phyloP scores from a whole-genome alignment of 2,888 invertebrate genomes.

The Galerucella calmariensis region DNA sequence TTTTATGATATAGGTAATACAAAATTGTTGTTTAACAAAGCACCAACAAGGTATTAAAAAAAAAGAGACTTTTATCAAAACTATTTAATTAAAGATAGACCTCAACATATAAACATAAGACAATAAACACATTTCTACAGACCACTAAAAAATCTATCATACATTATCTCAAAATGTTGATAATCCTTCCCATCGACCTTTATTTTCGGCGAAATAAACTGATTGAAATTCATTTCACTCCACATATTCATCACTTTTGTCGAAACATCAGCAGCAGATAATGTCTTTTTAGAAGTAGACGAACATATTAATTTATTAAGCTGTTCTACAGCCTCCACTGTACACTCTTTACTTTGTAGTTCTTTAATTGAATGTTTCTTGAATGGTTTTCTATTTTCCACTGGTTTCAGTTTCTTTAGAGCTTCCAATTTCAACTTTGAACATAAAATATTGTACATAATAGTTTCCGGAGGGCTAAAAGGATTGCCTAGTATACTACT shows the following conservation, averaged over 20 bases:
- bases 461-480: slow-evolving; percentile 45
- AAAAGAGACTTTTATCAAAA: background rate
- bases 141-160: slow-evolving; percentile 40
- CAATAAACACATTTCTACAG: slow-evolving; percentile 16
- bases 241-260: slow-evolving; percentile 47
- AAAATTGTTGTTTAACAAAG: no score
- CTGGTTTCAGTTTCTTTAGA: slow-evolving; percentile 32
- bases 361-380: slow-evolving; percentile 45
- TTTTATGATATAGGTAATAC: no score
- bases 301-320: slow-evolving; percentile 46
- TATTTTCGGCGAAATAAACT: slow-evolving; percentile 47
- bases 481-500: slow-evolving; percentile 46
- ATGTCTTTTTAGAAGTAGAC: slow-evolving; percentile 37
- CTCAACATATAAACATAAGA: background rate
- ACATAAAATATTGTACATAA: slow-evolving; percentile 45
- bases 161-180: slow-evolving; percentile 48
- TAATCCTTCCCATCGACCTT: slow-evolving; percentile 46
- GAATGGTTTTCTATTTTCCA: slow-evolving; percentile 14
- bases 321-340: slow-evolving; percentile 44
- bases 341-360: slow-evolving; percentile 44
- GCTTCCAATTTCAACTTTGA: slow-evolving; percentile 42
- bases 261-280: slow-evolving; percentile 38
- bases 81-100: background rate
- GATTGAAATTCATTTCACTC: slow-evolving; percentile 50
- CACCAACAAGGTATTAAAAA: background rate